Evolutionary conservation across 1,140 invertebrate genomes (phyloP).

Genomic region (Glomeris maerens): DNA sequence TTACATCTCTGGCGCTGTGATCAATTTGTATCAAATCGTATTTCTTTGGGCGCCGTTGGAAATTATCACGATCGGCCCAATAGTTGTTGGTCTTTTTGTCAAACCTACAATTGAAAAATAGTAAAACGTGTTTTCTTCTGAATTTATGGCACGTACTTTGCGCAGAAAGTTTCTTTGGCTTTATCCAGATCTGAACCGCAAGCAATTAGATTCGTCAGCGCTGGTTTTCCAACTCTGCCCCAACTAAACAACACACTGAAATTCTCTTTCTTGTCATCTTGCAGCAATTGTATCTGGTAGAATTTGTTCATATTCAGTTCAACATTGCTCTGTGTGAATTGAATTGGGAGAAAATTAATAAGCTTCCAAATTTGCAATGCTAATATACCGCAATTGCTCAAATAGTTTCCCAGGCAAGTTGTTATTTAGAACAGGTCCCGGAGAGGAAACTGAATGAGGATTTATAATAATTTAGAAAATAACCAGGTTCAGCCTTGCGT

Average conservation of each 20-base stretch:
- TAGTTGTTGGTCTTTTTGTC: constrained; percentile 40
- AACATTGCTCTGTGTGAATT: constrained; percentile 32
- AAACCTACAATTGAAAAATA: constrained; percentile 25
- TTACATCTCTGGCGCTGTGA: constrained; percentile 11
- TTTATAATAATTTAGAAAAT: constrained; percentile 14
- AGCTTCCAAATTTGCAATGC: background rate
- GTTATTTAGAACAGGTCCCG: too few relatives aligned
- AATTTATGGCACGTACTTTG: constrained; percentile 32
- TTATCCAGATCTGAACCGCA: constrained; percentile 29
- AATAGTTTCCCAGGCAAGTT: too few relatives aligned
- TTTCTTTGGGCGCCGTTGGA: constrained; percentile 37
- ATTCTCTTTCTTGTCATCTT: constrained; percentile 28
- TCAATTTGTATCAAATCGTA: constrained; percentile 30
- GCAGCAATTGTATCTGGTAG: constrained; percentile 39
- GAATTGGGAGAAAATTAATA: background rate
- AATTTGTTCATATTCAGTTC: constrained; percentile 44
- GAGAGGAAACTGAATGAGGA: too few relatives aligned
- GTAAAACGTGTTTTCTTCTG: background rate
- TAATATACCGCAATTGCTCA: too few relatives aligned
- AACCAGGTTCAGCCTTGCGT: constrained; percentile 39
- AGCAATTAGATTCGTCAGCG: constrained; percentile 32
- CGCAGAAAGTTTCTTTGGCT: constrained; percentile 33
- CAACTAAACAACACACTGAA: constrained; percentile 39
- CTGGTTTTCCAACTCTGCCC: constrained; percentile 39
- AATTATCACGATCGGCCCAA: constrained; percentile 33